Percentiles rank a stretch among this genome's conserved stretches.
Evolutionary conservation across 2,888 invertebrate genomes (phyloP).

Genomic region (Orthosia cruda): DNA sequence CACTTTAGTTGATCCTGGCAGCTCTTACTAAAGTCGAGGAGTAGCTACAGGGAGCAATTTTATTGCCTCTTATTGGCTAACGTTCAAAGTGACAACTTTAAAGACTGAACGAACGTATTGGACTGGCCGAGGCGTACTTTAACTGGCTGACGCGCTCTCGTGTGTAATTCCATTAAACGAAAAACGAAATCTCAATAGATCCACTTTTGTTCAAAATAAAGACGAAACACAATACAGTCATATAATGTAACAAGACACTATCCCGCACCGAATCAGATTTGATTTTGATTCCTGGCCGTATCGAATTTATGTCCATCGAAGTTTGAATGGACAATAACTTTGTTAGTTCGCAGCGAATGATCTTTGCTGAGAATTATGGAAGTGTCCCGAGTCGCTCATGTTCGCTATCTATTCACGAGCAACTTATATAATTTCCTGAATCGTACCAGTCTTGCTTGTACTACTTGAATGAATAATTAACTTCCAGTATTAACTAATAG

Average conservation of each 20-base stretch:
- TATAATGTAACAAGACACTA: constrained; percentile 76
- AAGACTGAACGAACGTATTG: constrained; percentile 71
- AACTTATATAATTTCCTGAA: constrained; percentile 60
- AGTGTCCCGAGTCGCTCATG: constrained; percentile 69
- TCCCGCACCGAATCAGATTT: constrained; percentile 74
- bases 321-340: constrained; percentile 82
- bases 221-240: constrained; percentile 70
- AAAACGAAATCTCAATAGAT: constrained; percentile 68
- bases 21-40: constrained; percentile 74
- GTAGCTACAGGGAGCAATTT: constrained; percentile 78
- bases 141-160: constrained; percentile 62
- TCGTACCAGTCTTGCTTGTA: constrained; percentile 35
- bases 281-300: constrained; percentile 77
- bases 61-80: constrained; percentile 83
- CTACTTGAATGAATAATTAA: constrained; percentile 52
- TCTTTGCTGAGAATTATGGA: constrained; percentile 75
- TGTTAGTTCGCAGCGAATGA: constrained; percentile 77
- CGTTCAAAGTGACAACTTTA: constrained; percentile 83
- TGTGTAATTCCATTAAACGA: constrained; percentile 69
- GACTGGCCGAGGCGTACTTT: constrained; percentile 59
- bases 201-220: constrained; percentile 72
- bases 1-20: constrained; percentile 78
- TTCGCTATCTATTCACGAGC: constrained; percentile 51
- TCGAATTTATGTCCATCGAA: constrained; percentile 80
- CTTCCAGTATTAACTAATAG: constrained; percentile 37